A percentile compares a stretch with the other conserved stretches of the same genome.
phyloP scores from a whole-genome alignment of 2,797 vertebrate species.

The Caiman crocodilus region DNA sequence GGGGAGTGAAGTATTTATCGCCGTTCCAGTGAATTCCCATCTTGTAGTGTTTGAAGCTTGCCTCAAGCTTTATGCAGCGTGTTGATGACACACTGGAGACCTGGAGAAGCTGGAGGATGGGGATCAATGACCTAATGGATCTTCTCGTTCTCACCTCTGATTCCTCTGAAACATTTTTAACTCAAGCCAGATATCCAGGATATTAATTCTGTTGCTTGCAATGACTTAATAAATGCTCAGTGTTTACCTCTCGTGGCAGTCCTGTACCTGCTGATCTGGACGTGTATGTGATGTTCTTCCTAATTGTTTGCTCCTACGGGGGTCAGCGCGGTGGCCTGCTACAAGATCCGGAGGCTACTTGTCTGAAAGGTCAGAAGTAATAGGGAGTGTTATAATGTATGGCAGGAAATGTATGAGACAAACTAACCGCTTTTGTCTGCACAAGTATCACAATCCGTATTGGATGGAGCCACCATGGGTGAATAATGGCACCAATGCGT shows the following conservation, averaged over 20 bases:
- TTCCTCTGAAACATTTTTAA: not conserved
- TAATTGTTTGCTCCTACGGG: not conserved
- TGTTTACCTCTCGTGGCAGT: not conserved
- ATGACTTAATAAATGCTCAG: not conserved
- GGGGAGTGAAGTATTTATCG: not conserved
- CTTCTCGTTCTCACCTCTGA: not conserved
- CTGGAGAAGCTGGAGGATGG: not conserved
- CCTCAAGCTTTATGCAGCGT: not conserved
- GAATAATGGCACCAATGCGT: not conserved
- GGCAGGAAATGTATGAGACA: accelerated
- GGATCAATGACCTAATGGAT: not conserved
- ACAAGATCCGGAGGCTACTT: not conserved
- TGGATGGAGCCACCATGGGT: not conserved
- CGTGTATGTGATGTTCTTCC: not conserved
- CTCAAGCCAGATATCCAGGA: not conserved
- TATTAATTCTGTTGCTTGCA: not conserved
- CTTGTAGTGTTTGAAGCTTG: not conserved
- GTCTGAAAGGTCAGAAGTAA: accelerated
- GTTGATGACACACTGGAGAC: not conserved
- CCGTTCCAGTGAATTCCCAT: not conserved
- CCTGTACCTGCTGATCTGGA: not conserved
- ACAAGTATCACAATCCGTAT: not conserved
- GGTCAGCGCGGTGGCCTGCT: not conserved
- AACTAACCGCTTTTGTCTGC: not conserved
- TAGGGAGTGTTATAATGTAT: accelerated